Evolutionary conservation across 2,888 invertebrate genomes (phyloP).

Genomic region (Rhopalosiphum nymphaeae): DNA sequence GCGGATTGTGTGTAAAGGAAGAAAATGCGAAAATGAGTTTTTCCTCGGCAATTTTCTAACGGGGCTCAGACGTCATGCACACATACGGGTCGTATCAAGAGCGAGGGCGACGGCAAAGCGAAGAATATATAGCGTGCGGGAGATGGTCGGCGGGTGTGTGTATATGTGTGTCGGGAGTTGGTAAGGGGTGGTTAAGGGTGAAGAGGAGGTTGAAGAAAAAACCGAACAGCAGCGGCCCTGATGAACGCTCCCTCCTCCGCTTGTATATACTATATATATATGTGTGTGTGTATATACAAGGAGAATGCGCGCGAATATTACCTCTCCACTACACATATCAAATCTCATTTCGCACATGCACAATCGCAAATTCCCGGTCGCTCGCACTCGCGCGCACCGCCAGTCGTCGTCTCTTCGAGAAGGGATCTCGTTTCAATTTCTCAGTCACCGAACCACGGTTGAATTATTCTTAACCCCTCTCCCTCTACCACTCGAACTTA

Average conservation of each 20-base stretch:
- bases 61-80: constrained; percentile 65
- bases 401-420: constrained; percentile 15
- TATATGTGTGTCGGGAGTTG: constrained; percentile 67
- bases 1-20: constrained; percentile 65
- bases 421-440: constrained; percentile 63
- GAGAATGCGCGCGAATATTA: constrained; percentile 57
- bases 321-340: constrained; percentile 63
- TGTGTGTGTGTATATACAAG: background rate
- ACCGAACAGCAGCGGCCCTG: constrained; percentile 44
- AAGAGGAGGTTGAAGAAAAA: constrained; percentile 23
- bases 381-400: constrained; percentile 10
- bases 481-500: too few species aligned
- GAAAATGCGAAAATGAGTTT: constrained; percentile 68
- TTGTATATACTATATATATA: background rate
- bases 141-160: constrained; percentile 10
- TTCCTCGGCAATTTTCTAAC: constrained; percentile 66
- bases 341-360: constrained; percentile 65
- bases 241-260: constrained; percentile 46
- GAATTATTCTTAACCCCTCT: constrained; percentile 57
- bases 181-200: constrained; percentile 70
- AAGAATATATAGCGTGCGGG: constrained; percentile 42
- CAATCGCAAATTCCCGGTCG: constrained; percentile 63
- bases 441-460: constrained; percentile 62
- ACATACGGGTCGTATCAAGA: constrained; percentile 53
- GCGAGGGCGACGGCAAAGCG: constrained; percentile 32